Conservation (phyloP, 2,797 vertebrate genomes). For the Nothura maculosa region DNA sequence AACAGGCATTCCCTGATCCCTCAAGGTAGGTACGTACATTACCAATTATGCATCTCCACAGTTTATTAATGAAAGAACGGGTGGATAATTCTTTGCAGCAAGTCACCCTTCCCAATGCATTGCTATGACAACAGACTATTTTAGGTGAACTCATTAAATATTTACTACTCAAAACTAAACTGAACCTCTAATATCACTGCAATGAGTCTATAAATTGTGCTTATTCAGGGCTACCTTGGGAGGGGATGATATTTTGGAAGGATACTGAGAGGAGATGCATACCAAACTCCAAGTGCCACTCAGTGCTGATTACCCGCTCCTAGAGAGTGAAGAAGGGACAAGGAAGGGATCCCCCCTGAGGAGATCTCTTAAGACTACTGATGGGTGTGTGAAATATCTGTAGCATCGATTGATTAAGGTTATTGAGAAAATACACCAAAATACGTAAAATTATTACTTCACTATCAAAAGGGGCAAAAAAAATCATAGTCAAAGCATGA, state of each 20-base stretch:
- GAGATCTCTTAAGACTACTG: background rate
- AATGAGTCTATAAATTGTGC: background rate
- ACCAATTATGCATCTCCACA: background rate
- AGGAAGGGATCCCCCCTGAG: background rate
- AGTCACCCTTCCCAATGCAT: background rate
- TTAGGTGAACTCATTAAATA: background rate
- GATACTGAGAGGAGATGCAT: background rate
- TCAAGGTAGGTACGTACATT: background rate
- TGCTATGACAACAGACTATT: background rate
- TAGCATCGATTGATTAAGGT: background rate
- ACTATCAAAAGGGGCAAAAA: background rate
- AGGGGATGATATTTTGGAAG: background rate
- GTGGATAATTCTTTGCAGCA: background rate
- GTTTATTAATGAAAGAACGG: rapidly evolving
- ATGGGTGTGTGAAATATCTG: background rate
- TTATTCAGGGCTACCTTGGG: background rate
- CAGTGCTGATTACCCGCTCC: background rate
- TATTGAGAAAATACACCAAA: background rate
- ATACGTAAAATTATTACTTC: background rate
- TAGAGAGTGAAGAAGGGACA: background rate
- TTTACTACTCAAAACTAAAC: background rate
- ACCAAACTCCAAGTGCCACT: background rate
- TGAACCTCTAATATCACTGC: background rate
- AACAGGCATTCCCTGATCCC: background rate
- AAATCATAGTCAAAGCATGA: background rate